Percentiles rank a stretch among this genome's conserved stretches.
Evolutionary conservation across 64 coral and sea anemone genomes (phyloP).

Genomic region (Montipora cactus): DNA sequence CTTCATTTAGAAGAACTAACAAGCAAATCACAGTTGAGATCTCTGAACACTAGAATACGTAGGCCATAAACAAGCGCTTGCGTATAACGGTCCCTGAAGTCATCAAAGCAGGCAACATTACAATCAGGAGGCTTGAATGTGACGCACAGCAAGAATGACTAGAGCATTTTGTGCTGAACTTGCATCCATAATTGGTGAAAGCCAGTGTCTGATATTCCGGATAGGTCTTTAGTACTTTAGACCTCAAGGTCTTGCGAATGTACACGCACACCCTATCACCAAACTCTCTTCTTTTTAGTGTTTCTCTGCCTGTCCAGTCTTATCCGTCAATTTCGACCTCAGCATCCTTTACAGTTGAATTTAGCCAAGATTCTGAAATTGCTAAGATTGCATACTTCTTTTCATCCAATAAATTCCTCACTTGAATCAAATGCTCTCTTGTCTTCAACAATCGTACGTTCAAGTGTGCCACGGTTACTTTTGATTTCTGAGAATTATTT

Average conservation of each 20-base stretch:
- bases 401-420: conserved; percentile 53
- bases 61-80: too few relatives aligned
- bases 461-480: conserved; percentile 46
- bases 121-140: too few relatives aligned
- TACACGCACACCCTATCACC: conserved; percentile 23
- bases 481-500: conserved; percentile 50
- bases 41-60: too few relatives aligned
- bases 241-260: conserved; percentile 28
- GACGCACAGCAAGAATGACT: too few relatives aligned
- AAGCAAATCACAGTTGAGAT: too few relatives aligned
- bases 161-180: too few relatives aligned
- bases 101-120: too few relatives aligned
- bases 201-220: not conserved
- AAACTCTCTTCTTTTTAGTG: not conserved
- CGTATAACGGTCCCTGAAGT: too few relatives aligned
- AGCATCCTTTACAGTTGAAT: not conserved
- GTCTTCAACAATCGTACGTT: not conserved
- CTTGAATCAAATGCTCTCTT: conserved; percentile 59
- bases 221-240: conserved; percentile 46
- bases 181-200: too few relatives aligned
- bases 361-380: conserved; percentile 58
- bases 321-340: conserved; percentile 11
- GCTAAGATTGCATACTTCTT: conserved; percentile 34
- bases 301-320: conserved; percentile 44
- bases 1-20: too few relatives aligned